Evolutionary conservation across 2,888 invertebrate genomes (phyloP).

Genomic region (Athalia cordata): DNA sequence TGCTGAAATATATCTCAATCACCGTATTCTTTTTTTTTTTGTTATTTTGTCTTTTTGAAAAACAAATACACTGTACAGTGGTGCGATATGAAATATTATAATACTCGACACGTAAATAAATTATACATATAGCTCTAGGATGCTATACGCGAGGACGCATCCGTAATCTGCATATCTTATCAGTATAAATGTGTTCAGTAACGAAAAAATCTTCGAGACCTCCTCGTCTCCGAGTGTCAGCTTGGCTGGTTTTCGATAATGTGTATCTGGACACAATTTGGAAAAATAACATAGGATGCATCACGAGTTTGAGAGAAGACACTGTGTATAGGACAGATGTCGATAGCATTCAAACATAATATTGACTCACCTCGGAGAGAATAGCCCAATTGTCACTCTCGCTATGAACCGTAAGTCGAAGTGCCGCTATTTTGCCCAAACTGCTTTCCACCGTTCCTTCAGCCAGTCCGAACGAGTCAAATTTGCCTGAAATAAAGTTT

Average conservation of each 20-base stretch:
- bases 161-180: conserved; percentile 8
- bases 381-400: conserved; percentile 93
- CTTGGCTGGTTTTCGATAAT: conserved; percentile 70
- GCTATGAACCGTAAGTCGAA: conserved; percentile 86
- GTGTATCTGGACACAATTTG: conserved; percentile 63
- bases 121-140: conserved; percentile 19
- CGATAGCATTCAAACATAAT: neutral
- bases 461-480: conserved; percentile 88
- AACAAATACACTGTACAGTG: conserved; percentile 52
- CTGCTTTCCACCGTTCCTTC: conserved; percentile 81
- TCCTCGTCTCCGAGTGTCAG: conserved; percentile 61
- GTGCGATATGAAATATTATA: conserved; percentile 43
- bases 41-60: neutral
- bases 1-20: neutral
- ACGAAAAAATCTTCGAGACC: conserved; percentile 53
- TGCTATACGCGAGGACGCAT: neutral
- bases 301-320: conserved; percentile 42
- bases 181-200: conserved; percentile 53
- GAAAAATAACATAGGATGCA: conserved; percentile 36
- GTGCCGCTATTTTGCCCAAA: conserved; percentile 81
- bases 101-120: conserved; percentile 46
- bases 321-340: neutral
- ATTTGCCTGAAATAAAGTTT: conserved; percentile 76
- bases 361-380: conserved; percentile 87
- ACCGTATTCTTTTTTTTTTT: neutral